Evolutionary conservation across 2,888 invertebrate species (phyloP).

Genomic region (Podabrus alpinus): DNA sequence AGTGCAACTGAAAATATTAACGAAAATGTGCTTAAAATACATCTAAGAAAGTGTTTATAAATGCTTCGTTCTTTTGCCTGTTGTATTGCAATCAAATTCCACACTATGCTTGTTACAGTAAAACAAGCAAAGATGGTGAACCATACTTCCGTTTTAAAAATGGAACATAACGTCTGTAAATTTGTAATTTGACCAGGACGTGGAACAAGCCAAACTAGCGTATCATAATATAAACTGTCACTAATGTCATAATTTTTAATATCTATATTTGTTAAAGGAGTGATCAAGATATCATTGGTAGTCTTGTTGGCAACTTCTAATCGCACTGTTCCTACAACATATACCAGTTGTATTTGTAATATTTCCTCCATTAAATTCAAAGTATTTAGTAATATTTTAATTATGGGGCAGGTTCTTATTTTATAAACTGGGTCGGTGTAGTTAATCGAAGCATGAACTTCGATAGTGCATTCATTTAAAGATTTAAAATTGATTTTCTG

Average conservation of each 20-base stretch:
- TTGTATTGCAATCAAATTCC: background rate
- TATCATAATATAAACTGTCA: background rate
- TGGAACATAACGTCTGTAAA: background rate
- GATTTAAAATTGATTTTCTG: background rate
- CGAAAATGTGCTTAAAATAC: background rate
- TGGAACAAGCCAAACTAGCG: conserved; percentile 3
- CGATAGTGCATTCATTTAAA: background rate
- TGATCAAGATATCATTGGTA: background rate
- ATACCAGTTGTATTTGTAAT: background rate
- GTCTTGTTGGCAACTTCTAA: background rate
- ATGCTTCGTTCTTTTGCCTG: background rate
- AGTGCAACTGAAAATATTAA: background rate
- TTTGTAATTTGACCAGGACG: background rate
- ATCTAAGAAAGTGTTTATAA: background rate
- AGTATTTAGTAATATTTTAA: background rate
- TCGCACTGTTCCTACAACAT: background rate
- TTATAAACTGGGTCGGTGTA: background rate
- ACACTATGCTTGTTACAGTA: background rate
- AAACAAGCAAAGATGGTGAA: background rate
- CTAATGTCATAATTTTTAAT: background rate
- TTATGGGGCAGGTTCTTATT: background rate
- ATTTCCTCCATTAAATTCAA: background rate
- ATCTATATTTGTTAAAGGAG: background rate
- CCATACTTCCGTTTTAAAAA: background rate
- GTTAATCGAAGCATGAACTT: background rate